Percentiles rank a stretch among this genome's conserved stretches.
These are phyloP conservation scores for Agapetus fuscipes DNA, from an alignment of 2,888 invertebrate species.

Conservation along the genomic window DNA sequence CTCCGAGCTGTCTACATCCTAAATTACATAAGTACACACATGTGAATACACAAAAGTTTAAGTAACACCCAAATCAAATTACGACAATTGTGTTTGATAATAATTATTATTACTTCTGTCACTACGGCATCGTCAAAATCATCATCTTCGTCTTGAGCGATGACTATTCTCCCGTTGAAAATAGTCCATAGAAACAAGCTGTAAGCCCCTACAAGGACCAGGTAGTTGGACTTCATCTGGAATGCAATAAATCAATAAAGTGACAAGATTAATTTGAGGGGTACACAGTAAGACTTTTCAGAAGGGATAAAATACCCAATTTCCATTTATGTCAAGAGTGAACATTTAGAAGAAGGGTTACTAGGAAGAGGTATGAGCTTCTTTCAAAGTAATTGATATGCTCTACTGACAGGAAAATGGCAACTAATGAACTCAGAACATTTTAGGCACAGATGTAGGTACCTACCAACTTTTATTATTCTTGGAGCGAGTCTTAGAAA, in stretches of 20 bases:
- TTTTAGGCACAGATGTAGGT: too few species aligned
- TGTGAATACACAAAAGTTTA: neutral
- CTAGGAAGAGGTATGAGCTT: too few species aligned
- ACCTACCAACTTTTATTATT: too few species aligned
- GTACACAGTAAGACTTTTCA: too few species aligned
- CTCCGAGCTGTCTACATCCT: constrained; percentile 4
- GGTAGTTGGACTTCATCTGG: constrained; percentile 18
- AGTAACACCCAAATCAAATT: neutral
- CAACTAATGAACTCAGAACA: too few species aligned
- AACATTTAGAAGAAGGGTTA: too few species aligned
- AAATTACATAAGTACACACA: constrained; percentile 1
- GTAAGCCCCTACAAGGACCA: constrained; percentile 11
- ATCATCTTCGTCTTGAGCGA: constrained; percentile 18
- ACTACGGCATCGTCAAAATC: constrained; percentile 19
- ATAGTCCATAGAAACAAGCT: constrained; percentile 10
- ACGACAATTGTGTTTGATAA: neutral
- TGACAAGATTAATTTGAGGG: neutral
- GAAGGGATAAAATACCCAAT: too few species aligned
- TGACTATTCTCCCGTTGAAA: constrained; percentile 5
- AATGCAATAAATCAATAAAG: constrained; percentile 8
- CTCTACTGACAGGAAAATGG: too few species aligned
- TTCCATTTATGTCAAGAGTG: too few species aligned
- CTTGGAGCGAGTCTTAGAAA: too few species aligned
- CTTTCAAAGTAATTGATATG: too few species aligned
- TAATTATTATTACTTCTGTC: constrained; percentile 15